Conservation (phyloP, 2,888 invertebrate genomes). For the Allygus modestus region DNA sequence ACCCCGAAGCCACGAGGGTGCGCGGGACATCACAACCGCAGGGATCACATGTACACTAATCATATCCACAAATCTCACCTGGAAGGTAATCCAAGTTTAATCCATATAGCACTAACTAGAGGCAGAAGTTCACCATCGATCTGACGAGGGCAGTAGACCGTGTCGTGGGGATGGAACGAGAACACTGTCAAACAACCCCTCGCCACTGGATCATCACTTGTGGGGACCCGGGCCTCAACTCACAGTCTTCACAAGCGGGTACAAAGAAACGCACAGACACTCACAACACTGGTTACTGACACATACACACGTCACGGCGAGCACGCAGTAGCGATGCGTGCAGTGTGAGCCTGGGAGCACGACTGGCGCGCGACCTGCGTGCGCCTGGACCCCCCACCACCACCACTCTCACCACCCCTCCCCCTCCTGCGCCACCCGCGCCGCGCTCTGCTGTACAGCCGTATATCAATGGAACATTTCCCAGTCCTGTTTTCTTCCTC, state of each 20-base stretch:
- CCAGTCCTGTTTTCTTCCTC: constrained; percentile 49
- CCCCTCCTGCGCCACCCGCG: not conserved
- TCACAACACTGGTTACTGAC: not conserved
- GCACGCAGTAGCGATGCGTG: not conserved
- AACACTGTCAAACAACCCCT: not conserved
- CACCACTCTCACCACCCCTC: not conserved
- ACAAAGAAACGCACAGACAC: constrained; percentile 4
- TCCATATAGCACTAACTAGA: constrained; percentile 39
- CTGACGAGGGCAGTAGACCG: not conserved
- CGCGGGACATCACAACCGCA: too few species aligned
- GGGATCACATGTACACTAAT: too few species aligned
- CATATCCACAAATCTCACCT: constrained; percentile 7
- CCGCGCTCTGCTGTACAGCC: not conserved
- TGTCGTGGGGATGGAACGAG: not conserved
- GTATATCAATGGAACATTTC: constrained; percentile 60
- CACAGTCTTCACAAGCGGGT: not conserved
- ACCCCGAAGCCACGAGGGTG: too few species aligned
- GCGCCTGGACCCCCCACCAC: constrained; percentile 34
- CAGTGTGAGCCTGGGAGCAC: constrained; percentile 27
- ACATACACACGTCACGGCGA: not conserved
- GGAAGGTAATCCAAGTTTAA: constrained; percentile 46
- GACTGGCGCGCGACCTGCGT: constrained; percentile 51
- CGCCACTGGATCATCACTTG: not conserved
- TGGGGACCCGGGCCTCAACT: not conserved
- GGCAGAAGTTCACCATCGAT: constrained; percentile 31